Percentiles rank a stretch among this genome's conserved stretches.
Evolutionary conservation across 2,113 vertebrate species (phyloP).

Genomic region (Sarotherodon lohbergeri): DNA sequence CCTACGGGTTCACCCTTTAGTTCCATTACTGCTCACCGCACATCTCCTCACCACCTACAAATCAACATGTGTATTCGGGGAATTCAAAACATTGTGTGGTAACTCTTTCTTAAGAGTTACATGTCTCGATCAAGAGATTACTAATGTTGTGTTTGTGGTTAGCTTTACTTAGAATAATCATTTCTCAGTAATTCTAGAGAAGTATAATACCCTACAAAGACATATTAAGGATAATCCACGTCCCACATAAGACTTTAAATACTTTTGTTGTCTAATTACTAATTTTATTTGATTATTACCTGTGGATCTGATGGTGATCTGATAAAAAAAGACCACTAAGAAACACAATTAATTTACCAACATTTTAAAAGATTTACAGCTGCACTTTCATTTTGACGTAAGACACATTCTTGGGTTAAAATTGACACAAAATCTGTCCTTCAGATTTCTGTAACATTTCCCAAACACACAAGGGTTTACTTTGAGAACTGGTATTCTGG

Average conservation of each 20-base stretch:
- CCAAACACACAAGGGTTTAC: not conserved
- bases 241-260: not conserved
- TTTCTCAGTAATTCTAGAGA: not conserved
- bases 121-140: not conserved
- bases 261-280: not conserved
- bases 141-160: not conserved
- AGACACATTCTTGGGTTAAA: not conserved
- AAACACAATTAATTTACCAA: not conserved
- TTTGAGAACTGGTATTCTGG: not conserved
- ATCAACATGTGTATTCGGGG: not conserved
- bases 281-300: not conserved
- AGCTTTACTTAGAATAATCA: not conserved
- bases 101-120: not conserved
- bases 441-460: not conserved
- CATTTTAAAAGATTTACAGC: not conserved
- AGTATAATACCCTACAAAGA: not conserved
- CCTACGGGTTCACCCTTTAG: not conserved
- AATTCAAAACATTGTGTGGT: not conserved
- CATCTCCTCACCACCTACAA: not conserved
- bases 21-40: not conserved
- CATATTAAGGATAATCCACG: not conserved
- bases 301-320: not conserved
- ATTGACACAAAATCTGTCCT: not conserved
- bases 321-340: not conserved
- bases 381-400: not conserved